These are phyloP conservation scores for Globia sparganii DNA, from an alignment of 2,888 invertebrate species.

Conservation along the genomic window DNA sequence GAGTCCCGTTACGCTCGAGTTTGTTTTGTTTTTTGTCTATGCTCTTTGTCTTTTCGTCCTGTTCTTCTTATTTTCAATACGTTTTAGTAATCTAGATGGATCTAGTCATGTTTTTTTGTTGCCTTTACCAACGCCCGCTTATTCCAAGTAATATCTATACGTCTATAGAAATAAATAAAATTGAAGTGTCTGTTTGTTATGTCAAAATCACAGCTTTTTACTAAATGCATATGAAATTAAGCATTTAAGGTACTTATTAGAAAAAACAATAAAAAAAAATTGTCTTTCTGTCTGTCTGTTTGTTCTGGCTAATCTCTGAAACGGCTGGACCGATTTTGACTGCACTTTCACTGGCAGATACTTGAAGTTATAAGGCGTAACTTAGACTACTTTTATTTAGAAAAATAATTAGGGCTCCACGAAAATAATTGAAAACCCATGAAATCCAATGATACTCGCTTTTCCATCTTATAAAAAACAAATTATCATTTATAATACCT, in stretches of 20 bases:
- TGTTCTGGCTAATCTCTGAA: background rate
- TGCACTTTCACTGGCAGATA: background rate
- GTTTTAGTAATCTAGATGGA: slow-evolving; percentile 16
- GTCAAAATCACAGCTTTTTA: background rate
- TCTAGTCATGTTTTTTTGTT: background rate
- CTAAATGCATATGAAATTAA: background rate
- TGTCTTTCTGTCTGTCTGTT: background rate
- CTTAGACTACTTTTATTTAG: background rate
- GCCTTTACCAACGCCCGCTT: background rate
- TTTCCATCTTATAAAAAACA: background rate
- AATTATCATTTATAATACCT: background rate
- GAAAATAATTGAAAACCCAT: background rate
- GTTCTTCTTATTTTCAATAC: slow-evolving; percentile 14
- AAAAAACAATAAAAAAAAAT: too few species aligned
- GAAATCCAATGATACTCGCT: background rate
- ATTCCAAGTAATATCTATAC: background rate
- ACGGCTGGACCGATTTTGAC: background rate
- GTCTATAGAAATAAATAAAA: background rate
- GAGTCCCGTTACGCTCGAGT: slow-evolving; percentile 47
- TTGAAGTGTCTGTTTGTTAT: background rate
- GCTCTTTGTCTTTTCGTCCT: slow-evolving; percentile 31
- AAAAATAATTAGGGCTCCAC: background rate
- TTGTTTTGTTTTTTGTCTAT: slow-evolving; percentile 38
- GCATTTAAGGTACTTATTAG: background rate
- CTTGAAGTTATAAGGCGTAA: background rate